A percentile compares a stretch with the other conserved stretches of the same genome.
phyloP scores from a whole-genome alignment of 2,888 invertebrate species.

The Himalopsyche kuldschensis region DNA sequence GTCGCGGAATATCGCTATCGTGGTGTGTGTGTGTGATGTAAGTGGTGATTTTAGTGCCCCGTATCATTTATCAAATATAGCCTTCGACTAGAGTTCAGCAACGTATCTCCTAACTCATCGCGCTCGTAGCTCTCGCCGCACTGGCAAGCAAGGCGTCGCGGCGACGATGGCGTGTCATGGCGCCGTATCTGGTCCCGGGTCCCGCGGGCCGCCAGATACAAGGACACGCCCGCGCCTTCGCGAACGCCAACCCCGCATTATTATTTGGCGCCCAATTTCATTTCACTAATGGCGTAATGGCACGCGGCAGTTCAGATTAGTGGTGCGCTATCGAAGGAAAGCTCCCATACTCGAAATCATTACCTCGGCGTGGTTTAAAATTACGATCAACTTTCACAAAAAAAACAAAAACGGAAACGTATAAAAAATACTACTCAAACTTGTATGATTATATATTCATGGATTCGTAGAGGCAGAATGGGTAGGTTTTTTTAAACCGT shows the following conservation, averaged over 20 bases:
- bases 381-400: too few relatives aligned
- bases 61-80: too few relatives aligned
- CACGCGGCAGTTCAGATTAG: background rate
- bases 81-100: background rate
- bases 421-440: too few relatives aligned
- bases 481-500: too few relatives aligned
- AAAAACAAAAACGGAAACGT: too few relatives aligned
- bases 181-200: background rate
- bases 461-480: too few relatives aligned
- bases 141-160: background rate
- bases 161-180: background rate
- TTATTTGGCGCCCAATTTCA: slow-evolving; percentile 1
- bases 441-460: too few relatives aligned
- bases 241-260: background rate
- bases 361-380: too few relatives aligned
- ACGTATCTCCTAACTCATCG: background rate
- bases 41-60: too few relatives aligned
- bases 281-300: background rate
- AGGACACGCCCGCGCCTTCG: background rate
- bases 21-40: too few relatives aligned
- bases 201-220: background rate
- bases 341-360: background rate
- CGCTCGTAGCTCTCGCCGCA: background rate
- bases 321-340: background rate
- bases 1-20: too few relatives aligned